Evolutionary conservation across 2,797 vertebrate genomes (phyloP), one percentile per base, ranked within the genome.

Genomic region (Serranus cabrilla): DNA sequence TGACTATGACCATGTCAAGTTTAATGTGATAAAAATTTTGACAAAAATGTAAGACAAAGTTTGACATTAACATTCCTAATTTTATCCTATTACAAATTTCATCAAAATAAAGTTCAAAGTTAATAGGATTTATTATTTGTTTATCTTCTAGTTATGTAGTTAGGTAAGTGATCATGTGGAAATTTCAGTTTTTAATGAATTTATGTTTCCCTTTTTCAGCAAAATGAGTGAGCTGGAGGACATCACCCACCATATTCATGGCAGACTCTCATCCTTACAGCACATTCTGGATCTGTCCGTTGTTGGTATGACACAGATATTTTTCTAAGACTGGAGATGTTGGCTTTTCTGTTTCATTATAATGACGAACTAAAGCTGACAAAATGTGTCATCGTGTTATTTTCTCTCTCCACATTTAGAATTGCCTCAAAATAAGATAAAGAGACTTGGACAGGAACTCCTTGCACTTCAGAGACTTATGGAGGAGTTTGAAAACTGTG

Each of bases 191-290:
- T 43, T 45, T 45, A 45, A 45, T 18, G 6, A 45, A 45, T 45
- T 18, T 14, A 2, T 45, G 43, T 45, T 13, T 43, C 42, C 16
- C 43, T 18, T 20, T 11, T 74, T 66, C 43, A 89, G 90, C 20
- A 86, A 55, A 12, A 93, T 92, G 92, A 65, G 16, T 7, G 86
- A 90, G 23, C 52, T 93, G 21, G 74, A 90, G 58, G 69, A 83
- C 1, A 16, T 92, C 62, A 87, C 67, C 68, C 67, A 31, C 1
- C 85, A 84, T 62, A 72, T 93, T 39, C 37, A 86, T 13, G 83
- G 79, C 61, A 86, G 62, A 62, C 77, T 92, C 34, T 83, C 84
- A 1, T 83, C 86, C 42, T 3, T 92, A 13, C 60, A 80, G 3
- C 65, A 18, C 54, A n/a, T 88, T 65, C 34, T 93, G 80, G 88